Evolutionary conservation across 1,140 invertebrate genomes (phyloP), one percentile per base, ranked within the genome.

Genomic region (Trypoxylus dichotomus): DNA sequence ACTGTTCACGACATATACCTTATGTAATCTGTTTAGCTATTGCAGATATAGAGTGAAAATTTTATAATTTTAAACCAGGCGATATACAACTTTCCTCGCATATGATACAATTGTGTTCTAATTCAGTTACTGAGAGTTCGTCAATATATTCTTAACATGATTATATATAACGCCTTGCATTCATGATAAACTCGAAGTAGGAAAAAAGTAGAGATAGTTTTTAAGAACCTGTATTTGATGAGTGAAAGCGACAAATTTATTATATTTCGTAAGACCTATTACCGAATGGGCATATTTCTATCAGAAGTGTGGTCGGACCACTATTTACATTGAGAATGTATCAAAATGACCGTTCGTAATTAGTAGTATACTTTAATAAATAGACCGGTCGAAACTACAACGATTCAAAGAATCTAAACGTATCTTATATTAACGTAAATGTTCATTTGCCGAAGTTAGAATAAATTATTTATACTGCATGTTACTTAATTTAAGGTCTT

Each of bases 201-300:
- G 32, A 37, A 37, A 37, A 5, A 37, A 5, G 5, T 8, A 8
- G 32, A 37, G 32, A 37, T 37, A 37, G 10, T 37, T 37, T 37
- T 37, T 8, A 37, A 37, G 32, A 37, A 37, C 32, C 32, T 37
- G 32, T 68, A 68, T 29, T 19, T 68, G 13, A 27, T 24, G 21
- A 68, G 60, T 27, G 60, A 68, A 68, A 68, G 60, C 60, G 60
- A 68, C 60, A 29, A 24, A 68, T 68, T 68, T 68, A 37, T 68
- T 24, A 29, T 68, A 68, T 68, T 68, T 68, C 24, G 60, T 68
- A 68, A 68, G 7, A 3, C 8, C 3, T 27, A 10, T 24, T 29
- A 8, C 19, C 27, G 19, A 68, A 25, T 24, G 60, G 27, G 24
- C 24, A 24, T 29, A 68, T 68, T 68, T 68, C 15, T 24, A 24